Evolutionary conservation across 1,140 invertebrate species (phyloP), one percentile per base, ranked within the genome.

Genomic region (Drosophila nasuta): DNA sequence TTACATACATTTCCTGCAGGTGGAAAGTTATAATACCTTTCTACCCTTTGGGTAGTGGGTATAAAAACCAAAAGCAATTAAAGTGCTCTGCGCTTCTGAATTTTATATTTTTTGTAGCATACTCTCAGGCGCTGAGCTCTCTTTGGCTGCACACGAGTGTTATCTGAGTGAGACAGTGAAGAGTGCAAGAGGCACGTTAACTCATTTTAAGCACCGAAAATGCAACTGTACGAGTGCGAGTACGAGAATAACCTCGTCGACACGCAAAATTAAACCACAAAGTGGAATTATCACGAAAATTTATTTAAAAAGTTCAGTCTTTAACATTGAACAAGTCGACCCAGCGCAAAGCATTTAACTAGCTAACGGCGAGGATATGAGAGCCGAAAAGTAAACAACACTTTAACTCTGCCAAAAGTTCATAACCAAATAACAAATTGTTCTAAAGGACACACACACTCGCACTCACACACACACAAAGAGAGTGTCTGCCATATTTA

Each of bases 391-490:
- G 80, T 65, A 80, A 81, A 89, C 77, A 83, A 70, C 75, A 83
- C 80, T 88, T 78, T 46, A 83, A 87, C 80, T 75, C n/a, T 25
- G 3, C 20, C 48, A 64, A 76, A 87, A 86, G 82, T 82, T 85
- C 77, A 85, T 85, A 89, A 78, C 75, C 85, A 81, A 88, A 88
- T 79, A 89, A 81, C 75, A 81, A 85, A 79, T 90, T 70, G 75
- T 75, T 89, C 68, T 73, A 72, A 64, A 59, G 63, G 59, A 75
- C 72, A 82, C 17, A 71, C 11, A 52, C 33, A 30, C 52, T 25
- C 45, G 20, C 30, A n/a, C 33, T 3, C 33, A 65, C 5, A 7
- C 8, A 4, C 17, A 6, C 28, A 43, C 20, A 25, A 4, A 25
- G 20, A 25, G 20, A 25, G 20, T 10, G 51, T 41, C 74, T 80